Evolutionary conservation across 1,140 invertebrate species (phyloP).

Genomic region (Cydia splendana): DNA sequence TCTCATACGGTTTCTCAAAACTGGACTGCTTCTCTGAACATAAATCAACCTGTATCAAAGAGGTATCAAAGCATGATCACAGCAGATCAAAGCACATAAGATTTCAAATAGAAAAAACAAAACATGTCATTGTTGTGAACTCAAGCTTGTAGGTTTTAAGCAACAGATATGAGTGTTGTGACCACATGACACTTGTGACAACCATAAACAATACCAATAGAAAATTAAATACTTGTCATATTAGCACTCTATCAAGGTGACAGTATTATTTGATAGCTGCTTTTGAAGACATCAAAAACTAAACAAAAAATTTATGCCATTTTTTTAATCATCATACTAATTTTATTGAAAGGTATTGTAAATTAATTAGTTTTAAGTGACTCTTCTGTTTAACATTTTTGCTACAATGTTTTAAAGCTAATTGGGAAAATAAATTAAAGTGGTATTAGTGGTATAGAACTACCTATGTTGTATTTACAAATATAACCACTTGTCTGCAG

Average conservation of each 20-base stretch:
- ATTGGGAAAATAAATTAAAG: no score
- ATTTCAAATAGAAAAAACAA: background rate
- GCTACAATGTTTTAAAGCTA: background rate
- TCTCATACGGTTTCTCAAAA: no score
- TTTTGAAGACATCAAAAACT: conserved; percentile 21
- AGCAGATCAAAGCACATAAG: background rate
- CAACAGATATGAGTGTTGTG: background rate
- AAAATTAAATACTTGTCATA: background rate
- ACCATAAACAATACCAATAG: background rate
- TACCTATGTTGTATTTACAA: no score
- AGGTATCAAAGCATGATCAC: no score
- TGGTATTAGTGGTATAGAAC: no score
- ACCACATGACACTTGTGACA: background rate
- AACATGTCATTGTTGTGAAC: background rate
- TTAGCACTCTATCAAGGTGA: background rate
- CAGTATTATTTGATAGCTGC: conserved; percentile 27
- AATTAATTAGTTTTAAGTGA: background rate
- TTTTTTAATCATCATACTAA: background rate
- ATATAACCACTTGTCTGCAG: no score
- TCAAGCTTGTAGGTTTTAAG: background rate
- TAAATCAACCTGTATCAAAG: no score
- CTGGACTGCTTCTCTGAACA: no score
- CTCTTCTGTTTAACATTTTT: background rate
- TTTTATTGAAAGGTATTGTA: conserved; percentile 10
- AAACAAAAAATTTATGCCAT: conserved; percentile 23